Base-by-base conservation (phyloP, 2,797 vertebrate species). In the Chiroxiphia lanceolata region DNA sequence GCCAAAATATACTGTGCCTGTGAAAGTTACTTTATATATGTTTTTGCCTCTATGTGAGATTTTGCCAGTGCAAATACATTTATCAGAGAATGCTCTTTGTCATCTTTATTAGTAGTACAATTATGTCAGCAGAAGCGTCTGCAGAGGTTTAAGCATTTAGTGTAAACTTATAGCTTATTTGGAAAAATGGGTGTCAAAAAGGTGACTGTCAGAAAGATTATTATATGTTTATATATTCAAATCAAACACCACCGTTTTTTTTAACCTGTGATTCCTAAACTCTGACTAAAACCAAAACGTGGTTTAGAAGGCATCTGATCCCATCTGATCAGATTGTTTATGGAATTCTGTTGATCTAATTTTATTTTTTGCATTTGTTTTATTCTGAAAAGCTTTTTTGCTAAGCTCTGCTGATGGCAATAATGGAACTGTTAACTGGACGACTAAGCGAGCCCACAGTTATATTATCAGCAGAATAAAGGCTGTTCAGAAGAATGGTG, bases 401-500 rank as follows among this genome's bases (percentile, higher is more conserved):
- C 98, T 99, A 97, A 98, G 98, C 98, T 98, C 97, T 98, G 98
- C 97, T 98, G 98, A 98, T 97, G 98, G 97, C 97, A 98, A 95
- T 98, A 98, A 96, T 97, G 96, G 97, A 96, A 96, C 97, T 97
- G 97, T 99, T 97, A 98, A 98, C 97, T 98, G 98, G 98, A 98
- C 98, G 97, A 98, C 98, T 98, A 98, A 97, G 95, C 98, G 90
- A 95, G 96, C 98, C 98, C 98, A 98, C 98, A 98, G 76, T 98
- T 98, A 98, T 98, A 23, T 98, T 98, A 98, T 98, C 98, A 98
- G 97, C 98, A 98, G 98, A 98, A 98, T 98, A 98, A 99, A 98
- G 97, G 97, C 98, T 98, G 96, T 98, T 98, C 96, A 98, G 97
- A 98, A 98, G 98, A 98, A 99, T 95, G 99, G 99, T 99, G 99